Percentiles rank a stretch among this genome's conserved stretches.
phyloP scores from a whole-genome alignment of 2,113 vertebrate genomes.

The Istiophorus platypterus region DNA sequence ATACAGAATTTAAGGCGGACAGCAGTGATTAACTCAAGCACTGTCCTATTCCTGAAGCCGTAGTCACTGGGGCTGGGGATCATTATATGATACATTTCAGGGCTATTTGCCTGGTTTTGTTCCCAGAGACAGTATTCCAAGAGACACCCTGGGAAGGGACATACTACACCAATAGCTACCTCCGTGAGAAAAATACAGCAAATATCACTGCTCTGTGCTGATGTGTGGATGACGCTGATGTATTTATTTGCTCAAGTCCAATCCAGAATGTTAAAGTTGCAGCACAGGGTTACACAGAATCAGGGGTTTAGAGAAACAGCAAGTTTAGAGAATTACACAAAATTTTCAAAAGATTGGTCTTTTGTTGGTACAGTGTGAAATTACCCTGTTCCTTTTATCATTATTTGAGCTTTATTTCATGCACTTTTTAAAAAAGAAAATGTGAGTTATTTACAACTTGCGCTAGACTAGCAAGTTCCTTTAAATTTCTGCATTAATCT shows the following conservation, averaged over 20 bases:
- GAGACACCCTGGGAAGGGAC: slow-evolving; percentile 85
- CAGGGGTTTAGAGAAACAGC: not conserved
- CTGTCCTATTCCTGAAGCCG: slow-evolving; percentile 70
- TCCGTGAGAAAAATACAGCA: slow-evolving; percentile 82
- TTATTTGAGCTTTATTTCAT: not conserved
- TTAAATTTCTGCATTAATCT: too few species aligned
- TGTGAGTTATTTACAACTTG: too few species aligned
- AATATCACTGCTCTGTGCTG: slow-evolving; percentile 44
- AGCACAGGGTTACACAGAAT: not conserved
- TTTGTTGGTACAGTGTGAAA: not conserved
- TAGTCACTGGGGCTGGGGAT: slow-evolving; percentile 79
- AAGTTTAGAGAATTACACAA: not conserved
- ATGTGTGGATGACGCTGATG: slow-evolving; percentile 35
- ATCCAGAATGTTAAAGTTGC: slow-evolving; percentile 3
- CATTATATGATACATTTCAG: slow-evolving; percentile 89
- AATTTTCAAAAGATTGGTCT: not conserved
- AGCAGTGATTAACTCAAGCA: slow-evolving; percentile 72
- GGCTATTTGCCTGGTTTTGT: slow-evolving; percentile 85
- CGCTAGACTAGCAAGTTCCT: not conserved
- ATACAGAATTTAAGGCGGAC: slow-evolving; percentile 72
- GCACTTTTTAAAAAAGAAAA: too few species aligned
- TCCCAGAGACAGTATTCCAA: slow-evolving; percentile 81
- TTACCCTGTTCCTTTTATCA: not conserved
- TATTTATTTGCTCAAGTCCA: slow-evolving; percentile 2
- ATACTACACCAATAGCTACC: slow-evolving; percentile 83